Percentiles rank a stretch among this genome's conserved stretches.
Conservation (phyloP, 1,140 invertebrate genomes). For the Sesamia nonagrioides region DNA sequence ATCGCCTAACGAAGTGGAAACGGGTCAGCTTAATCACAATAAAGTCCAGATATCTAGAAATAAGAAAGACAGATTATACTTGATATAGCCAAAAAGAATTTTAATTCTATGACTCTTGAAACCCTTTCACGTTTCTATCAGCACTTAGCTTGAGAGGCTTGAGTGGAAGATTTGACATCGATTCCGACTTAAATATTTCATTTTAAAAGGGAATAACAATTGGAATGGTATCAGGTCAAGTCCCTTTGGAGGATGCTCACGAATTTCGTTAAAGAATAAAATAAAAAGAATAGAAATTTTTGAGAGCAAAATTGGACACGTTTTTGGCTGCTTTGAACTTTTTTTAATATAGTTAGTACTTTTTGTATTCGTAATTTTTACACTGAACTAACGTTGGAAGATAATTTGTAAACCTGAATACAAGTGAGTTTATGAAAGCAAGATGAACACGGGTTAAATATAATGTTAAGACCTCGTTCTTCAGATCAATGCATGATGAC, state of each 20-base stretch:
- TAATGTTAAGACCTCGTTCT: no score
- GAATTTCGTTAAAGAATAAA: not conserved
- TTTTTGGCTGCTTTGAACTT: no score
- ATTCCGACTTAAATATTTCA: not conserved
- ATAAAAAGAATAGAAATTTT: not conserved
- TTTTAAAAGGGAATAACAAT: conserved; percentile 7
- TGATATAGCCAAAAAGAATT: not conserved
- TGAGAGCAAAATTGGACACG: no score
- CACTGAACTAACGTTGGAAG: no score
- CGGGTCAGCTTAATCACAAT: not conserved
- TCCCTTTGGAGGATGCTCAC: not conserved
- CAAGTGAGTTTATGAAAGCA: no score
- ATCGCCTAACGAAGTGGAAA: no score
- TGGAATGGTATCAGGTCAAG: not conserved
- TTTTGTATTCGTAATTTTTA: no score
- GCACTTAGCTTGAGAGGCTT: not conserved
- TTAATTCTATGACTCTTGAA: not conserved
- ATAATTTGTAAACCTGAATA: no score
- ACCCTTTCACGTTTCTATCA: not conserved
- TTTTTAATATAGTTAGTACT: no score
- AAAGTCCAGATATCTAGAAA: not conserved
- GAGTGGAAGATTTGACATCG: conserved; percentile 2
- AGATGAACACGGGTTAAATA: no score
- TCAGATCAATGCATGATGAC: no score
- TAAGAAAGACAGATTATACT: not conserved